Conservation (phyloP, 2,888 invertebrate genomes). For the Tenthredo distinguenda region DNA sequence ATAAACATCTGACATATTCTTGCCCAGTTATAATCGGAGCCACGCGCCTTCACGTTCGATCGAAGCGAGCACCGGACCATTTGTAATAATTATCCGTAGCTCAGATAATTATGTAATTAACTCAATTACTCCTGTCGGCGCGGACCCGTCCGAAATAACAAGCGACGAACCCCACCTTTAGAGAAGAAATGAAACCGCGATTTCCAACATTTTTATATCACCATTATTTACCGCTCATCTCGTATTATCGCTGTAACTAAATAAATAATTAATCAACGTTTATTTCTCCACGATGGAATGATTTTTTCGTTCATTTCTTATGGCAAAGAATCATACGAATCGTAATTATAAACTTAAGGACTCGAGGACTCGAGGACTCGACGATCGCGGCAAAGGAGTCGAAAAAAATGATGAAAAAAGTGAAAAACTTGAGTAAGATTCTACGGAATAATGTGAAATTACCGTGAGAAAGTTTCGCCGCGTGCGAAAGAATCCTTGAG, state of each 20-base stretch:
- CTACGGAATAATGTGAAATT: conserved; percentile 60
- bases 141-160: conserved; percentile 60
- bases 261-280: not conserved
- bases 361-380: not conserved
- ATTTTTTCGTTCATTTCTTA: not conserved
- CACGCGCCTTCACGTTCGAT: conserved; percentile 53
- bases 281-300: not conserved
- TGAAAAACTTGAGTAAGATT: conserved; percentile 56
- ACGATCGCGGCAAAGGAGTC: not conserved
- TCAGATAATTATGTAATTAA: conserved; percentile 72
- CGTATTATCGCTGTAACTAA: not conserved
- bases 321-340: not conserved
- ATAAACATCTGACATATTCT: conserved; percentile 35
- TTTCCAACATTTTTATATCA: conserved; percentile 32
- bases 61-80: conserved; percentile 56
- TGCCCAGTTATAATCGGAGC: conserved; percentile 41
- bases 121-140: conserved; percentile 66
- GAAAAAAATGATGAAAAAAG: conserved; percentile 26
- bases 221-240: not conserved
- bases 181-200: conserved; percentile 30
- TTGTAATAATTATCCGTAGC: conserved; percentile 67
- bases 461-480: conserved; percentile 61
- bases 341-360: not conserved
- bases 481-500: conserved; percentile 26
- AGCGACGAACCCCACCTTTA: conserved; percentile 19